These are phyloP conservation scores for Drosophila macrothrix DNA, from an alignment of 2,888 invertebrate genomes.

Conservation along the genomic window DNA sequence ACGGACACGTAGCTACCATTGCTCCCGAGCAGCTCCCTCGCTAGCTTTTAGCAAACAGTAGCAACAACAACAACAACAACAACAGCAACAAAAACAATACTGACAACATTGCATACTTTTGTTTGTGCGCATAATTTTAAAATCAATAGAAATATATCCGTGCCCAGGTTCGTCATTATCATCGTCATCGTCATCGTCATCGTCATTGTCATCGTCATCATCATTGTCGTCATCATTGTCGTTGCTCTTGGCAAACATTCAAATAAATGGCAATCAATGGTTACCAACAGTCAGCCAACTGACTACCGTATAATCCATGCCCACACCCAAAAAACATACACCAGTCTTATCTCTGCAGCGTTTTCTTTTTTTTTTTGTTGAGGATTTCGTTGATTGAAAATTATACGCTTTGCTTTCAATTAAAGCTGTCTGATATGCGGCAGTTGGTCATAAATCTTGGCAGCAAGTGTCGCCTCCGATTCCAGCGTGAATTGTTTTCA, in stretches of 20 bases:
- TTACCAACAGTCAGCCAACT: conserved; percentile 52
- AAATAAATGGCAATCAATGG: conserved; percentile 71
- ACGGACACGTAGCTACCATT: conserved; percentile 39
- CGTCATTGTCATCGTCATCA: conserved; percentile 8
- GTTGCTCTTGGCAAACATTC: conserved; percentile 66
- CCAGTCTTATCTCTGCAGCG: conserved; percentile 37
- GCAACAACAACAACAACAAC: conserved; percentile 34
- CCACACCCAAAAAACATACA: conserved; percentile 10
- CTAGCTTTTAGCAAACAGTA: conserved; percentile 51
- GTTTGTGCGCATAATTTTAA: conserved; percentile 85
- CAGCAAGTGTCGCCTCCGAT: conserved; percentile 35
- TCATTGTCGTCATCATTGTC: conserved; percentile 29
- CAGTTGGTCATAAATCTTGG: conserved; percentile 65
- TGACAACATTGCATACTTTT: conserved; percentile 65
- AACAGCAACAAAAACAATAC: conserved; percentile 21
- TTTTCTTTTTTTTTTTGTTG: conserved; percentile 28
- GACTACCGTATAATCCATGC: conserved; percentile 59
- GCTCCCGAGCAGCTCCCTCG: conserved; percentile 20
- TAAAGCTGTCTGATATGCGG: conserved; percentile 69
- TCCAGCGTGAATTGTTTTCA: conserved; percentile 49
- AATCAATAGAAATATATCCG: conserved; percentile 85
- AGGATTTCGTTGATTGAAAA: conserved; percentile 69
- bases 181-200: conserved; percentile 11
- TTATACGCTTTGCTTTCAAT: conserved; percentile 78
- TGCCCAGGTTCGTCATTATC: conserved; percentile 49